These are phyloP conservation scores for Cremastinae sp. DNA, from an alignment of 2,888 invertebrate species.

Conservation along the genomic window DNA sequence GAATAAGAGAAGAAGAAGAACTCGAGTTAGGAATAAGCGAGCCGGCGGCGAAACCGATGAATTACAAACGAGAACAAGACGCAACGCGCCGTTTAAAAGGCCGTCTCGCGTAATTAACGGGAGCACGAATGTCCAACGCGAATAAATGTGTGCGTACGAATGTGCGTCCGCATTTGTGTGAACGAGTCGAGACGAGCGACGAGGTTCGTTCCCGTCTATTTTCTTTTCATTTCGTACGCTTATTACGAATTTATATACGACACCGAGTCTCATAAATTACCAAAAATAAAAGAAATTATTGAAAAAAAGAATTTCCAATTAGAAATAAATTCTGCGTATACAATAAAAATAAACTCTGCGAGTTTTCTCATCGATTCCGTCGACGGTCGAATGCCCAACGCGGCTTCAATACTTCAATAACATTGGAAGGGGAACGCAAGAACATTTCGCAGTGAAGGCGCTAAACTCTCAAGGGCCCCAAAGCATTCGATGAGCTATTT, in stretches of 20 bases:
- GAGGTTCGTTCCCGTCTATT: too few relatives aligned
- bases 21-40: conserved; percentile 24
- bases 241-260: too few relatives aligned
- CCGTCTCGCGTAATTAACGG: conserved; percentile 55
- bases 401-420: conserved; percentile 36
- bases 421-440: conserved; percentile 10
- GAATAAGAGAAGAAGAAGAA: conserved; percentile 1
- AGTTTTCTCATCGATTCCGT: conserved; percentile 29
- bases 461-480: conserved; percentile 23
- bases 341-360: too few relatives aligned
- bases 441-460: conserved; percentile 44
- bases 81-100: conserved; percentile 58
- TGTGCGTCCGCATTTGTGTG: conserved; percentile 14
- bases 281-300: too few relatives aligned
- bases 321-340: too few relatives aligned
- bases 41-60: conserved; percentile 57
- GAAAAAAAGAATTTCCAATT: too few relatives aligned
- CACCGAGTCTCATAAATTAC: too few relatives aligned
- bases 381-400: conserved; percentile 47
- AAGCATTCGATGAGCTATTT: neutral
- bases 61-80: conserved; percentile 60
- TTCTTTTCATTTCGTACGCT: too few relatives aligned
- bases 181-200: too few relatives aligned
- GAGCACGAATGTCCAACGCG: conserved; percentile 42
- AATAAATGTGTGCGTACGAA: neutral